Conservation (phyloP, 2,888 invertebrate species). For the Hirtodrosophila cameraria region DNA sequence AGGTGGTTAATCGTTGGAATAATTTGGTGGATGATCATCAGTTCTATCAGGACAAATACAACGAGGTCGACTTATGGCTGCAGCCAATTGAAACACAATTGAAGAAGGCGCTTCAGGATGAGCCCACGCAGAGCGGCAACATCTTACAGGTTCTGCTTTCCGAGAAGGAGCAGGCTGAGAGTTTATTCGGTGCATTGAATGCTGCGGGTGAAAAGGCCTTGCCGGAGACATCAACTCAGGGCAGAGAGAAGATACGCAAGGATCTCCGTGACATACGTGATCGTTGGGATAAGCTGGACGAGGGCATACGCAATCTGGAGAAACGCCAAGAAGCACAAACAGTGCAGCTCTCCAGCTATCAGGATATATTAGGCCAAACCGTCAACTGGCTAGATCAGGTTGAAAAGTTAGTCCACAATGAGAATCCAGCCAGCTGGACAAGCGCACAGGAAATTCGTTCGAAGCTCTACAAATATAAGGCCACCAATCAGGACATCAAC, state of each 20-base stretch:
- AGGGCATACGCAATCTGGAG: conserved; percentile 92
- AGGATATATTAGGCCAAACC: conserved; percentile 93
- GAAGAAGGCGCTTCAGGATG: conserved; percentile 86
- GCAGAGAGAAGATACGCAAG: conserved; percentile 94
- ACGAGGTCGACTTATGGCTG: conserved; percentile 91
- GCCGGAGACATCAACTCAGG: conserved; percentile 95
- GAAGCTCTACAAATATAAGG: conserved; percentile 93
- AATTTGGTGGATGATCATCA: conserved; percentile 93
- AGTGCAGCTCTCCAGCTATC: conserved; percentile 92
- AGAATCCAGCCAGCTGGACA: conserved; percentile 89
- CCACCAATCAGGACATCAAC: conserved; percentile 93
- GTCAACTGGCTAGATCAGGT: conserved; percentile 93
- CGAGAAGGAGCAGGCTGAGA: conserved; percentile 93
- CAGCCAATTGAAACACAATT: conserved; percentile 90
- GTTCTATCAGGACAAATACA: conserved; percentile 90
- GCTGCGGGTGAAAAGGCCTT: conserved; percentile 94
- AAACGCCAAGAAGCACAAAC: conserved; percentile 93
- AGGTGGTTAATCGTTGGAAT: conserved; percentile 93
- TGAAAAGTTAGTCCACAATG: conserved; percentile 90
- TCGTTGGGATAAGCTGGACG: conserved; percentile 94
- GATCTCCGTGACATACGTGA: conserved; percentile 92
- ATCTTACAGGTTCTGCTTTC: conserved; percentile 89
- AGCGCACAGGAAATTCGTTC: conserved; percentile 94
- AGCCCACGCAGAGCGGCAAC: conserved; percentile 88
- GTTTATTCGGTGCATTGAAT: conserved; percentile 90